Evolutionary conservation across 2,797 vertebrate genomes (phyloP).

Genomic region (Bovichtus variegatus): DNA sequence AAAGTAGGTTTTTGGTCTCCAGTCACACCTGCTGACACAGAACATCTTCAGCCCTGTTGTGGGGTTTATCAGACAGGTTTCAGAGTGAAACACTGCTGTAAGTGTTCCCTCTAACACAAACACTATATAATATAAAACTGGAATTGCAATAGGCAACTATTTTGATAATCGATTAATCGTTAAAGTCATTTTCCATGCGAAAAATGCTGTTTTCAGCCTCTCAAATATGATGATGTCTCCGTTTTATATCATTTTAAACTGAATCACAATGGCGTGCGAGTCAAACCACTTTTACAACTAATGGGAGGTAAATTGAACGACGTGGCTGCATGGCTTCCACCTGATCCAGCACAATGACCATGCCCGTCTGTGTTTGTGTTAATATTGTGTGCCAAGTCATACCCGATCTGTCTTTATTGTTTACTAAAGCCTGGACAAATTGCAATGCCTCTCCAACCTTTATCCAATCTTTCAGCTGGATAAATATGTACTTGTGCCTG

Average conservation of each 20-base stretch:
- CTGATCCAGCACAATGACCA: constrained; percentile 52
- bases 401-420: constrained; percentile 63
- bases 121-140: background rate
- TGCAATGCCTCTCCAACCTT: constrained; percentile 55
- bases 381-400: constrained; percentile 56
- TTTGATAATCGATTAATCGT: too few relatives aligned
- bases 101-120: background rate
- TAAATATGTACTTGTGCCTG: constrained; percentile 75
- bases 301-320: constrained; percentile 20
- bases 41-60: constrained; percentile 4
- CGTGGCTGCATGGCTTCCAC: constrained; percentile 23
- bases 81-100: background rate
- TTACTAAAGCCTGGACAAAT: constrained; percentile 66
- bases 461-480: constrained; percentile 76
- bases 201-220: too few relatives aligned
- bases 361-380: constrained; percentile 60
- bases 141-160: too few relatives aligned
- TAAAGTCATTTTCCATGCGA: too few relatives aligned
- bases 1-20: background rate
- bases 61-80: constrained; percentile 4
- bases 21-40: background rate
- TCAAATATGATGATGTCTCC: too few relatives aligned
- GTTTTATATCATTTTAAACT: too few relatives aligned
- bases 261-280: background rate
- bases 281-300: constrained; percentile 13